Base-by-base conservation (phyloP, 2,113 vertebrate species). In the Malurus cyaneus region DNA sequence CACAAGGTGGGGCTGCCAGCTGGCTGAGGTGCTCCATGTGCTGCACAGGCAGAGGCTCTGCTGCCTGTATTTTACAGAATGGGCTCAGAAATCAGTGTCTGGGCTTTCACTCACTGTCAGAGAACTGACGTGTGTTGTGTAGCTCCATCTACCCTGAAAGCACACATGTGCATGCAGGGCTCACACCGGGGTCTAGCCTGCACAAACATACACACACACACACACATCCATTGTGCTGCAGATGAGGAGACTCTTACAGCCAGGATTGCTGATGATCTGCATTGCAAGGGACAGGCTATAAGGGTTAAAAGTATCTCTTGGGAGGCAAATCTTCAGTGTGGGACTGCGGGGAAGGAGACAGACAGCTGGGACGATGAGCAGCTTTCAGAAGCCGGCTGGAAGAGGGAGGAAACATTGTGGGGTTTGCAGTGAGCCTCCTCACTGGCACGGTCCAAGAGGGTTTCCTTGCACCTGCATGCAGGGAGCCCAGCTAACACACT, bases 1-100 rank as follows among this genome's bases (percentile, higher is more conserved):
- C 60, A 64, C 46, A 80, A 96, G 65, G 80, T 90, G 86, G 64
- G 72, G 92, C 74, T 95, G 96, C 88, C 95, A 96, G 93, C 74
- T 95, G 89, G 87, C 93, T 74, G 64, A 92, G 36, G 49, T 60
- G 61, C 82, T 86, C 41, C 5, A 4, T 62, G 69, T 86, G 39
- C 44, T 67, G 70, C 82, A 88, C 2, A 2, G 56, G 31, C 73
- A 82, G 52, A 84, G 57, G 67, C 46, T 93, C 67, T 80, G 85
- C 79, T 94, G 88, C 39, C 80, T 21, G 14, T 3, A 4, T 80
- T 70, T 88, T 88, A 67, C 9, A 29, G 52, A 56, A 56, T 47
- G 64, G 44, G 60, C 29, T 94, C 42, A 73, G 82, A 93, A 90
- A 59, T 53, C 32, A 41, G 47, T 47, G 59, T 21, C 46, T 61